Conservation (phyloP, 2,797 vertebrate species). For the Lacerta bilineata region DNA sequence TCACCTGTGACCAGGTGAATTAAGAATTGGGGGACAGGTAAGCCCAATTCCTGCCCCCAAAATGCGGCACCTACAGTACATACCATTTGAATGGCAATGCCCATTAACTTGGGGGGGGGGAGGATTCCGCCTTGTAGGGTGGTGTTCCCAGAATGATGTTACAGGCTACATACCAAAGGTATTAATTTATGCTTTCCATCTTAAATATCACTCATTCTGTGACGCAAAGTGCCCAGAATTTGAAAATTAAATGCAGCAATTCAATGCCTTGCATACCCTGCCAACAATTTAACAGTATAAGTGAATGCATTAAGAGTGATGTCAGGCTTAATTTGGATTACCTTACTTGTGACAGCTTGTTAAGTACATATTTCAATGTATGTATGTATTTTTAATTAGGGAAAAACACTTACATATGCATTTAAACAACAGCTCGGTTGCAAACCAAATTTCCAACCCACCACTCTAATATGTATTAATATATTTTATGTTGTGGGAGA, state of each 20-base stretch:
- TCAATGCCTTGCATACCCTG: constrained; percentile 66
- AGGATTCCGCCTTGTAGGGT: neutral
- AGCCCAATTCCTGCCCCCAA: too few species aligned
- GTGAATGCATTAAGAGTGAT: constrained; percentile 65
- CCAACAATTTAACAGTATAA: constrained; percentile 70
- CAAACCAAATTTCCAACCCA: constrained; percentile 26
- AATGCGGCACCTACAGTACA: too few species aligned
- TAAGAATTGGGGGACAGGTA: too few species aligned
- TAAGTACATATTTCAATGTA: constrained; percentile 69
- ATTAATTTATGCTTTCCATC: constrained; percentile 26
- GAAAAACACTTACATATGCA: constrained; percentile 60
- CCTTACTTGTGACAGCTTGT: constrained; percentile 67
- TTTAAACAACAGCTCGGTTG: constrained; percentile 55
- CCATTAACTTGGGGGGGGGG: too few species aligned
- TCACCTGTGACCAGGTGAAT: too few species aligned
- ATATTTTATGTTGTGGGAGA: neutral
- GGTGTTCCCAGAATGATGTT: constrained; percentile 29
- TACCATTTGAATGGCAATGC: too few species aligned
- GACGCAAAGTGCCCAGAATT: constrained; percentile 22
- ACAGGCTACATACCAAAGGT: neutral
- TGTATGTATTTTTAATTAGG: constrained; percentile 57
- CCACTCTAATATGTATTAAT: constrained; percentile 21
- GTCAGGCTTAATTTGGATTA: constrained; percentile 68
- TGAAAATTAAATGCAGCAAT: constrained; percentile 48
- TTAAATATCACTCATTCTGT: constrained; percentile 31